Evolutionary conservation across 1,140 invertebrate species (phyloP).

Genomic region (Sinella curviseta): DNA sequence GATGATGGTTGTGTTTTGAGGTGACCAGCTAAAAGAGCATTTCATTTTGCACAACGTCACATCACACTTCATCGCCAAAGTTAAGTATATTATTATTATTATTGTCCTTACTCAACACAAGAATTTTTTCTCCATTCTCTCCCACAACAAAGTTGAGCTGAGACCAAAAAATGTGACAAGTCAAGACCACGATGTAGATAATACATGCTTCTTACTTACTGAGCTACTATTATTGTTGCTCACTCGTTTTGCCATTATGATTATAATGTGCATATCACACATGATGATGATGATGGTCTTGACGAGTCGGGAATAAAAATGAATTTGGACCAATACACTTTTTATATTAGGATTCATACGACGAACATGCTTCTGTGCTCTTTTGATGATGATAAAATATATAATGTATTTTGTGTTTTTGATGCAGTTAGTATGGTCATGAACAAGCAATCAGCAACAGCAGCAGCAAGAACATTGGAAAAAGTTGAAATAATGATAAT

Average conservation of each 20-base stretch:
- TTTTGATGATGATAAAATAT: too few species aligned
- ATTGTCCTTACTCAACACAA: neutral
- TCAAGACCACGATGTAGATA: neutral
- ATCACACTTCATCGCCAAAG: neutral
- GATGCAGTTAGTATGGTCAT: neutral
- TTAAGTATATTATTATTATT: too few species aligned
- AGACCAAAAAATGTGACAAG: constrained; percentile 1
- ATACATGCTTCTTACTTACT: neutral
- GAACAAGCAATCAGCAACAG: neutral
- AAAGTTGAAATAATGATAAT: constrained; percentile 10
- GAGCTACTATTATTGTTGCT: too few species aligned
- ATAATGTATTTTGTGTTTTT: too few species aligned
- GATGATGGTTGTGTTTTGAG: too few species aligned
- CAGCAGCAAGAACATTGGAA: too few species aligned
- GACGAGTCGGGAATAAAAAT: neutral
- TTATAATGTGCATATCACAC: neutral
- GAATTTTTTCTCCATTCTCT: neutral
- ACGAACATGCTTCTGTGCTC: too few species aligned
- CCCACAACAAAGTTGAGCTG: neutral
- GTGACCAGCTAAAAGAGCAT: neutral
- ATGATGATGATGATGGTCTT: too few species aligned
- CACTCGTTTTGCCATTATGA: neutral
- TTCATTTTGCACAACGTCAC: neutral
- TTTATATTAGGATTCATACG: too few species aligned
- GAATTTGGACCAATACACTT: neutral